These are phyloP conservation scores for Stenodema calcarata DNA, from an alignment of 2,888 invertebrate genomes.

Conservation along the genomic window DNA sequence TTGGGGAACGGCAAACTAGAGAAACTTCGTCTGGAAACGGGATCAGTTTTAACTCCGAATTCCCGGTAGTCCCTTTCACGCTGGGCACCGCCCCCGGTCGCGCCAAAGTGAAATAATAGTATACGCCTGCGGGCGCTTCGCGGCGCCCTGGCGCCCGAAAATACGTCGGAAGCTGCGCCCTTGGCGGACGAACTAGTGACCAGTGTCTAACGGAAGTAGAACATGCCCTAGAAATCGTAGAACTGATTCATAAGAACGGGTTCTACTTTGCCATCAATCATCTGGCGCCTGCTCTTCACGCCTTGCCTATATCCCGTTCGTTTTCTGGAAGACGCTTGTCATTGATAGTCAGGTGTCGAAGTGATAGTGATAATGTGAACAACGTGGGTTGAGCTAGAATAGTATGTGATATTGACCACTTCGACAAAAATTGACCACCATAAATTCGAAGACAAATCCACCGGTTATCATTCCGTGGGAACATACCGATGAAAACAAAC, in stretches of 20 bases:
- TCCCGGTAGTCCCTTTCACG: background rate
- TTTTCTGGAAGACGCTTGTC: background rate
- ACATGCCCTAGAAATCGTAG: background rate
- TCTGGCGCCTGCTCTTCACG: slow-evolving; percentile 23
- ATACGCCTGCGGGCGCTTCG: background rate
- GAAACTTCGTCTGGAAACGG: background rate
- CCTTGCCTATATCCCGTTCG: background rate
- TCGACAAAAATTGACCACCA: no score
- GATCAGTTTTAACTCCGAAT: background rate
- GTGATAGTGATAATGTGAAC: no score
- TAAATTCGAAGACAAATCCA: no score
- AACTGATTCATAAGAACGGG: background rate
- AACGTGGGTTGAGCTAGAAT: no score
- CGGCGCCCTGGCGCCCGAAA: background rate
- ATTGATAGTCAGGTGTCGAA: no score
- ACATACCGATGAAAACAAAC: no score
- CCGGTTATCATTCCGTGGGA: no score
- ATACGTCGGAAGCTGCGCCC: background rate
- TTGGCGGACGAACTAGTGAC: background rate
- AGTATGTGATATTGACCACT: no score
- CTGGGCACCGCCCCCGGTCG: background rate
- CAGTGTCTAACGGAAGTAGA: background rate
- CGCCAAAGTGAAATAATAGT: background rate
- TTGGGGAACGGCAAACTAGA: background rate
- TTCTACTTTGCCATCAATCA: slow-evolving; percentile 18